phyloP scores from a whole-genome alignment of 1,140 invertebrate genomes.

The Augochlora pura region DNA sequence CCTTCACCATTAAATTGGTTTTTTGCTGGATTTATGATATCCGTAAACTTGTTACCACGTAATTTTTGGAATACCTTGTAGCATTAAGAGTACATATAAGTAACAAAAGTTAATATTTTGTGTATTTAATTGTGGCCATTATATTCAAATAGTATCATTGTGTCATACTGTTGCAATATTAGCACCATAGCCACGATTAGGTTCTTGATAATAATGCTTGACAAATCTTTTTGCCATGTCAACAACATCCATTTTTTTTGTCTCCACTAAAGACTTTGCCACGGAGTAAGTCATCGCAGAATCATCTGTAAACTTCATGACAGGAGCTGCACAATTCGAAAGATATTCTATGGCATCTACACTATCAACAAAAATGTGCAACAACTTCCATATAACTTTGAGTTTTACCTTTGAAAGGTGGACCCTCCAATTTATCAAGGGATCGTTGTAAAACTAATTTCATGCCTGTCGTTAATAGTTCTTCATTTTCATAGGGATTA shows the following conservation, averaged over 20 bases:
- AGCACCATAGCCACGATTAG: conserved; percentile 85
- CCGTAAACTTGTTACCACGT: conserved; percentile 81
- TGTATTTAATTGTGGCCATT: neutral
- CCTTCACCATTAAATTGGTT: conserved; percentile 87
- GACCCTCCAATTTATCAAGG: conserved; percentile 83
- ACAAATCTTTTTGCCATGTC: conserved; percentile 85
- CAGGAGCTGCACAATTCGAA: conserved; percentile 79
- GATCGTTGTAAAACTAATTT: conserved; percentile 82
- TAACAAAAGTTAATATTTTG: neutral
- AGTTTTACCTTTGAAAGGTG: conserved; percentile 81
- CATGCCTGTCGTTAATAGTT: conserved; percentile 74
- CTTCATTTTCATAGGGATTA: conserved; percentile 85
- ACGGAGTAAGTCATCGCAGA: conserved; percentile 88
- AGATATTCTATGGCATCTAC: conserved; percentile 25
- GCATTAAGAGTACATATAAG: neutral
- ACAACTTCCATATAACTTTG: neutral
- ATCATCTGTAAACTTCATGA: conserved; percentile 87
- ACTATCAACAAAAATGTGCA: neutral
- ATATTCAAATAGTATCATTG: conserved; percentile 41
- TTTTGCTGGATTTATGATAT: conserved; percentile 84
- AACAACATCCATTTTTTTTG: conserved; percentile 81
- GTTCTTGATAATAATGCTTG: conserved; percentile 84
- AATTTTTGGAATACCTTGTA: conserved; percentile 84
- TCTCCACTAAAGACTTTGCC: conserved; percentile 84
- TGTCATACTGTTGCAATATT: conserved; percentile 78